Base-by-base conservation (phyloP, 2,797 vertebrate species). In the Podarcis siculus region DNA sequence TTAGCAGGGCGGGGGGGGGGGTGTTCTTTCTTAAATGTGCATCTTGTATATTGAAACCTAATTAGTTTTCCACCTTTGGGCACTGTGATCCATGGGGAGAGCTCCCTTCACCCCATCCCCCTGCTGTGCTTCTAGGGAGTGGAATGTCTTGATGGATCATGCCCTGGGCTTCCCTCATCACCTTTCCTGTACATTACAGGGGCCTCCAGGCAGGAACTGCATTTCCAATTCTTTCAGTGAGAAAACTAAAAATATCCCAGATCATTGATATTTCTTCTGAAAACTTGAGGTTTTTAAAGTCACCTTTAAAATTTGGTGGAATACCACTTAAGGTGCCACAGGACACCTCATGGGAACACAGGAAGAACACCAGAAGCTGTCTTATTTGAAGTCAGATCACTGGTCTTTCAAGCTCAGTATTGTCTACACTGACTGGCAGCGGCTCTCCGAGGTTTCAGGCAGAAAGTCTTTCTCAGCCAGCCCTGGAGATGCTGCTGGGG, bases 1-100 rank as follows among this genome's bases (percentile, higher is more conserved):
- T 95, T 95, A 94, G 93, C 91, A 55, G 12, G 49, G 49, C 13
- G 49, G 49, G 3, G 49, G 49, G 10, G 81, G 2, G 35, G 85
- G 90, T n/a, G 83, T 90, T 92, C 90, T 77, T 23, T 25, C 19
- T 91, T 92, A 88, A 92, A 91, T 90, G 77, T 85, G 49, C 7
- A 84, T 86, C 9, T 45, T 83, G 89, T 90, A 92, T 93, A 94
- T 94, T 42, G 37, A 94, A 55, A 87, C 86, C 77, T 95, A 92
- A 95, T 95, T 94, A 92, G 86, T 61, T 94, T 88, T 88, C 90
- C 79, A 88, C 88, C 86, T 55, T 85, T 88, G 42, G 67, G 92
- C 93, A 93, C 80, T 7, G 32, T 27, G 35, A 76, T 61, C 7
- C 15, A 6, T 12, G 6, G 25, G 19, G 8, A 69, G 13, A 27